Conservation (phyloP, 2,113 vertebrate genomes). For the Oncorhynchus clarkii region DNA sequence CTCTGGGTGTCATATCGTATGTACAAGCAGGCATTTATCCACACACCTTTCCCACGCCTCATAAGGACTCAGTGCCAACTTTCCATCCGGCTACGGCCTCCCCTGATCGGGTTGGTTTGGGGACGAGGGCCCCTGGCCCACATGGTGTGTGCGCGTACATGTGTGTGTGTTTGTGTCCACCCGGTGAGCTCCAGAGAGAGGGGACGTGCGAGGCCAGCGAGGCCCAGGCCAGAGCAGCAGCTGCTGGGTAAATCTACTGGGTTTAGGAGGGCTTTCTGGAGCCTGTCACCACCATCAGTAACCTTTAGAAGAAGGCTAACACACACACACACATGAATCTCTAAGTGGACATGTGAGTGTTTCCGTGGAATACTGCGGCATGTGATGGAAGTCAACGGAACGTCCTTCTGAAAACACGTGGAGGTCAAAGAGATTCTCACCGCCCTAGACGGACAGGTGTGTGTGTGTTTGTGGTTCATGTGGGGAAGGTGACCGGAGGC, state of each 20-base stretch:
- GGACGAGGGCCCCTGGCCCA: not conserved
- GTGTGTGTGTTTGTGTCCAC: not conserved
- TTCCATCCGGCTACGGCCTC: not conserved
- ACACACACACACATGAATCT: conserved; percentile 7
- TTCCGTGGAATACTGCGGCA: not conserved
- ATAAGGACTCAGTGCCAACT: not conserved
- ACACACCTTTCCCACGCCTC: not conserved
- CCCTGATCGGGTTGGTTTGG: not conserved
- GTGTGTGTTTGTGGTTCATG: not conserved
- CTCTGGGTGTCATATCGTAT: too few species aligned
- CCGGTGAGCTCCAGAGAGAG: not conserved
- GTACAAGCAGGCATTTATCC: not conserved
- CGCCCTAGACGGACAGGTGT: not conserved
- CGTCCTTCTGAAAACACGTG: conserved; percentile 15
- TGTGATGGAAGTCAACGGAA: conserved; percentile 9
- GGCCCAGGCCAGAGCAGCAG: conserved; percentile 11
- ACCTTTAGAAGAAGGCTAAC: conserved; percentile 13
- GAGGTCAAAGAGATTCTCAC: conserved; percentile 32
- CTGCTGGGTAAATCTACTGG: conserved; percentile 30
- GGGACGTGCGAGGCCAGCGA: not conserved
- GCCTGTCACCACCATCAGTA: conserved; percentile 6
- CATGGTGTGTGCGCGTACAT: not conserved
- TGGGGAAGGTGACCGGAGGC: not conserved
- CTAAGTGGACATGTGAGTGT: too few species aligned
- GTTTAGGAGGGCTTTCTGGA: conserved; percentile 19